Conservation (phyloP, 2,888 invertebrate species). For the Neocrepidodera transversa region DNA sequence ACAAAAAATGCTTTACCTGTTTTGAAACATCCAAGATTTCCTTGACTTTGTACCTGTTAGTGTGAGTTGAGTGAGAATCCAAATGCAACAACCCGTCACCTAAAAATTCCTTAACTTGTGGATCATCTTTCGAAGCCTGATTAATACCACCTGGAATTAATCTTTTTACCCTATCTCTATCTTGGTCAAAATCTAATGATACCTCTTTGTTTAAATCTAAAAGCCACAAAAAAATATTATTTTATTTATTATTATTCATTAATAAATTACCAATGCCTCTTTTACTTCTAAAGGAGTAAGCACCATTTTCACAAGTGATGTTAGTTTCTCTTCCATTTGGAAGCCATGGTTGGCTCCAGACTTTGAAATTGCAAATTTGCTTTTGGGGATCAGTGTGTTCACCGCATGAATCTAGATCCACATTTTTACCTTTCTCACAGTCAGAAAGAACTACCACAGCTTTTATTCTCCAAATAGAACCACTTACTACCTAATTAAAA, state of each 20-base stretch:
- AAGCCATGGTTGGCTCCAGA: slow-evolving; percentile 70
- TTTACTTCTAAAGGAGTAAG: neutral
- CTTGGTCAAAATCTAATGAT: too few relatives aligned
- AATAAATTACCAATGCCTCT: neutral
- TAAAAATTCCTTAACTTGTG: slow-evolving; percentile 47
- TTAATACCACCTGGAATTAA: slow-evolving; percentile 16
- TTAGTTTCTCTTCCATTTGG: slow-evolving; percentile 58
- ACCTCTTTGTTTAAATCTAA: too few relatives aligned
- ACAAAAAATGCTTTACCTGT: slow-evolving; percentile 57
- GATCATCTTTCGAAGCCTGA: slow-evolving; percentile 43
- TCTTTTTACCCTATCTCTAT: neutral
- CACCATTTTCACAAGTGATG: slow-evolving; percentile 56
- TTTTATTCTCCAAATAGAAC: slow-evolving; percentile 65
- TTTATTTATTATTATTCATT: too few relatives aligned
- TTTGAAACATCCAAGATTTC: slow-evolving; percentile 60
- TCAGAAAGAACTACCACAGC: slow-evolving; percentile 66
- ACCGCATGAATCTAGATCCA: slow-evolving; percentile 46
- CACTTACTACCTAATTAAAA: slow-evolving; percentile 62
- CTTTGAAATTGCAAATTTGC: slow-evolving; percentile 60
- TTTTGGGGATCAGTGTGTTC: slow-evolving; percentile 49
- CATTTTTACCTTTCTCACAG: slow-evolving; percentile 56
- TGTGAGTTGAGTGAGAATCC: slow-evolving; percentile 55
- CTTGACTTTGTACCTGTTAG: slow-evolving; percentile 51
- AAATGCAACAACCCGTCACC: slow-evolving; percentile 53
- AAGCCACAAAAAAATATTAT: slow-evolving; percentile 32